Percentiles rank a stretch among this genome's conserved stretches.
phyloP scores from a whole-genome alignment of 2,113 vertebrate species.

The Ctenomys sociabilis region DNA sequence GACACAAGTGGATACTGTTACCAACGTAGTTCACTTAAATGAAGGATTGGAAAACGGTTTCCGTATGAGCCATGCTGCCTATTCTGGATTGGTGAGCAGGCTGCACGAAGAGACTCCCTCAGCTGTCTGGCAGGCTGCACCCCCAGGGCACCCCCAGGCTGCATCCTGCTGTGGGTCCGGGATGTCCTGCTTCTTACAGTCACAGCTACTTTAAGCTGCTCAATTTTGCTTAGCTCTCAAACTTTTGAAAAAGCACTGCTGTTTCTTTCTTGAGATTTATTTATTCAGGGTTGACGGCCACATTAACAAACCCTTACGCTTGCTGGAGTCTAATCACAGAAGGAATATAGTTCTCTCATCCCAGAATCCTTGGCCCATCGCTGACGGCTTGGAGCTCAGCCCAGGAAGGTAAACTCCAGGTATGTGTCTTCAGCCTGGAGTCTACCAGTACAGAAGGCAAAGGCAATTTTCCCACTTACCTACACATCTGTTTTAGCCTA shows the following conservation, averaged over 20 bases:
- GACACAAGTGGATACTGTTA: conserved; percentile 13
- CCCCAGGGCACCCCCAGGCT: too few species aligned
- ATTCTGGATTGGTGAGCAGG: conserved; percentile 50
- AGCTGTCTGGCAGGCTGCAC: conserved; percentile 33
- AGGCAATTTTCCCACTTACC: conserved; percentile 24
- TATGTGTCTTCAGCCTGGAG: background rate
- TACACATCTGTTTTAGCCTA: conserved; percentile 17
- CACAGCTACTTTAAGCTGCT: background rate
- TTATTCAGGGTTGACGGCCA: conserved; percentile 33
- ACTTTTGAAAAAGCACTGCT: conserved; percentile 34
- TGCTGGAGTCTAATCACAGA: background rate
- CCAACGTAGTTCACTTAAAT: conserved; percentile 48
- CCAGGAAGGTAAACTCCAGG: background rate
- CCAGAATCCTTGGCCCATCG: background rate
- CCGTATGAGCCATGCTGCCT: conserved; percentile 13
- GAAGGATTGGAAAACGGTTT: conserved; percentile 43
- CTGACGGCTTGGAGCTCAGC: conserved; percentile 16
- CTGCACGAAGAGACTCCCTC: conserved; percentile 64
- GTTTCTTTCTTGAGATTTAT: conserved; percentile 26
- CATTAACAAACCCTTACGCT: conserved; percentile 20
- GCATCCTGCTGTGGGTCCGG: background rate
- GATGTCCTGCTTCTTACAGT: conserved; percentile 24
- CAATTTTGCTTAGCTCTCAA: background rate
- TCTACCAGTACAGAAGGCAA: conserved; percentile 40
- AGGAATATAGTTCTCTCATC: conserved; percentile 9